Evolutionary conservation across 2,888 invertebrate species (phyloP), one percentile per base, ranked within the genome.

Genomic region (Rutpela maculata): DNA sequence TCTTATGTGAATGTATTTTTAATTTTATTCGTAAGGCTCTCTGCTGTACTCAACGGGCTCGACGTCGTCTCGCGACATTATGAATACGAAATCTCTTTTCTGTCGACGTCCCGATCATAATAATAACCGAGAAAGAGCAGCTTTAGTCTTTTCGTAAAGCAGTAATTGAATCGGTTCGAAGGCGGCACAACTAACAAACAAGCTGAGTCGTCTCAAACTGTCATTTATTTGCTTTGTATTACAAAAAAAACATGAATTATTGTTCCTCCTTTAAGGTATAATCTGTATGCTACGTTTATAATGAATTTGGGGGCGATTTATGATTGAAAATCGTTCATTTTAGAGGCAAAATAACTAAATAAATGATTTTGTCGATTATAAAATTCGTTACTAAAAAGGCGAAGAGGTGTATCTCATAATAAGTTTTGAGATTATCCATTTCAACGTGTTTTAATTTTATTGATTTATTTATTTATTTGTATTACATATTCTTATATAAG

Each of bases 1-100:
- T 76, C 79, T 80, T 81, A 83, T 83, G 83, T 80, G 83, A 84
- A 82, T 84, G 84, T 84, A 84, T 84, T 86, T 85, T 85, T 86
- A 85, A 86, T 85, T 86, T 84, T 79, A 81, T 83, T 83, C 81
- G 79, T 67, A 78, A 75, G 74, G 76, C 76, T 78, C 77, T 69
- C 55, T 73, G 74, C 43, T 70, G 77, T 76, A 50, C 70, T 69
- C 74, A 57, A 63, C 73, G 70, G 43, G 72, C 17, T 50, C 76
- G 73, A 68, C 74, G 38, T 66, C 76, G 72, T 68, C 75, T 80
- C 80, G 76, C 66, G 74, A 78, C 81, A 82, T 81, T 81, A 83
- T 83, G 83, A 83, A 83, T 83, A 83, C 80, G 77, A 84, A 84
- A 84, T 83, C 80, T 82, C 77, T 76, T 57, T 65, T 66, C 75